phyloP scores from a whole-genome alignment of 2,797 vertebrate species.

The Tokudaia muenninki region DNA sequence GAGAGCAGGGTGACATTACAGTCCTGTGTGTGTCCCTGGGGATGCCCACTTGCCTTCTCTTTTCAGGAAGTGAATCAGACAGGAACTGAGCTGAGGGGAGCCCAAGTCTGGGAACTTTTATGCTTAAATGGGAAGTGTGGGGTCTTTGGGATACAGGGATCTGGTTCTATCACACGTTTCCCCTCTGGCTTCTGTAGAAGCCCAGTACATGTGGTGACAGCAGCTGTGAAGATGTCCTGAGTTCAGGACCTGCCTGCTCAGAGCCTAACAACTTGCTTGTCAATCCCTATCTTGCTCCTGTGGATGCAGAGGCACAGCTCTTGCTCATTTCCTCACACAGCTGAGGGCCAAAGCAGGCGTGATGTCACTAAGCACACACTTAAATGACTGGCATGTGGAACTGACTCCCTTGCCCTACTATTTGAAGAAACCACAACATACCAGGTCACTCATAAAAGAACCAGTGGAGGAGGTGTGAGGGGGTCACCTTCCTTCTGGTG shows the following conservation, averaged over 20 bases:
- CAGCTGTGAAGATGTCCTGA: background rate
- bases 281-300: background rate
- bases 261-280: no score
- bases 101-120: background rate
- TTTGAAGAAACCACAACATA: background rate
- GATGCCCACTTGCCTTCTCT: background rate
- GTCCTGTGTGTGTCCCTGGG: background rate
- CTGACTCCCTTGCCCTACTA: background rate
- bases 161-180: background rate
- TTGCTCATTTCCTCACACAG: background rate
- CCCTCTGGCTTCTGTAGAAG: background rate
- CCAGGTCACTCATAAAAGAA: background rate
- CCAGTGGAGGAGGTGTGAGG: background rate
- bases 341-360: background rate
- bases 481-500: background rate
- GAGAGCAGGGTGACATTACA: background rate
- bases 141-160: background rate
- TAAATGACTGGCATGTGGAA: background rate
- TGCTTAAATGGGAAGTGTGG: background rate
- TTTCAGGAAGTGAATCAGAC: background rate
- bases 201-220: background rate
- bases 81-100: background rate
- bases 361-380: background rate
- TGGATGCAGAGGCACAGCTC: background rate
- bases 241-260: fast-evolving